Percentiles rank a stretch among this genome's conserved stretches.
Evolutionary conservation across 2,888 invertebrate species (phyloP).

Genomic region (Drosophila austrosaltans): DNA sequence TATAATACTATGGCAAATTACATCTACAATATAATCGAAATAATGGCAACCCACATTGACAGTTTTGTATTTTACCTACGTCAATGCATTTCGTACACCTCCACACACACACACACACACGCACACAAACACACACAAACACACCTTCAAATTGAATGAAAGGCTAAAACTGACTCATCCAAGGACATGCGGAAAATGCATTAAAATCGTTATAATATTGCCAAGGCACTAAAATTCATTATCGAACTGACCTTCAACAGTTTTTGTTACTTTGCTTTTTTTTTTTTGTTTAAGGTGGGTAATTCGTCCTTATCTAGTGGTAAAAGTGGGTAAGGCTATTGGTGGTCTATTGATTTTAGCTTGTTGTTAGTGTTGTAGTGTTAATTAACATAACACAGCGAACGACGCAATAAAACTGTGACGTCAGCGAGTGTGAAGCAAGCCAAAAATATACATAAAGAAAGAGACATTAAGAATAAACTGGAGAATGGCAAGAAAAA

Average conservation of each 20-base stretch:
- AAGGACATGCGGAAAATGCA: slow-evolving; percentile 37
- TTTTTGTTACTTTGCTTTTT: slow-evolving; percentile 18
- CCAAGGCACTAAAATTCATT: slow-evolving; percentile 19
- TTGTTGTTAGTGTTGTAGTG: slow-evolving; percentile 23
- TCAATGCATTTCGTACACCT: slow-evolving; percentile 30
- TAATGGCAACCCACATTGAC: slow-evolving; percentile 3
- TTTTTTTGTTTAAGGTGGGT: slow-evolving; percentile 17
- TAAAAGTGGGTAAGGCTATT: slow-evolving; percentile 23
- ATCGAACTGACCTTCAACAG: background rate
- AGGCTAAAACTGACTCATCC: slow-evolving; percentile 32
- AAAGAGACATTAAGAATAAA: slow-evolving; percentile 4
- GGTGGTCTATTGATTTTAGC: slow-evolving; percentile 61
- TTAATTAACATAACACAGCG: slow-evolving; percentile 61
- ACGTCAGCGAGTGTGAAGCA: slow-evolving; percentile 49
- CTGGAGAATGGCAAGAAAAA: background rate
- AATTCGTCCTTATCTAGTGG: slow-evolving; percentile 31
- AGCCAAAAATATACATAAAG: background rate
- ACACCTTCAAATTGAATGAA: slow-evolving; percentile 13
- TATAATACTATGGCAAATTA: slow-evolving; percentile 1
- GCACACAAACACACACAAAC: background rate
- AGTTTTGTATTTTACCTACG: slow-evolving; percentile 20
- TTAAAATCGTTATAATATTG: slow-evolving; percentile 27
- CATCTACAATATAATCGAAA: background rate
- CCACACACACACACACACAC: slow-evolving; percentile 24
- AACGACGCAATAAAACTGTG: slow-evolving; percentile 64